These are phyloP conservation scores for Megalonaias nervosa DNA, from an alignment of 1,140 invertebrate genomes.

Conservation along the genomic window DNA sequence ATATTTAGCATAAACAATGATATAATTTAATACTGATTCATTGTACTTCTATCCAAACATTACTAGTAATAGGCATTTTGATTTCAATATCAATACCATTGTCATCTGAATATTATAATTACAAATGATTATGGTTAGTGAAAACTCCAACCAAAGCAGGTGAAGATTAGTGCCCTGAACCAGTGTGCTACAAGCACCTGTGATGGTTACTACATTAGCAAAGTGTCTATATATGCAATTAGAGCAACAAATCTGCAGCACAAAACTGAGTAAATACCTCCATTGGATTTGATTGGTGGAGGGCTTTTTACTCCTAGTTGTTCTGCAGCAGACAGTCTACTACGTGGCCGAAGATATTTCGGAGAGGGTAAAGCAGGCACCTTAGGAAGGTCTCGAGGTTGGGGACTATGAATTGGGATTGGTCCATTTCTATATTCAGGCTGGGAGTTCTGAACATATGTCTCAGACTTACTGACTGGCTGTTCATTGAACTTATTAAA, in stretches of 20 bases:
- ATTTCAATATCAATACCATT: no score
- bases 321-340: conserved; percentile 53
- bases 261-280: conserved; percentile 49
- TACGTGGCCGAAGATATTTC: conserved; percentile 26
- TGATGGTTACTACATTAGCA: no score
- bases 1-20: no score
- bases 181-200: no score
- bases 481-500: conserved; percentile 27
- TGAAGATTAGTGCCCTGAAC: no score
- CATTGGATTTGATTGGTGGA: conserved; percentile 48
- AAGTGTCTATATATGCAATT: no score
- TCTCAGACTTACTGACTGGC: conserved; percentile 27
- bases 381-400: conserved; percentile 21
- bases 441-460: conserved; percentile 6
- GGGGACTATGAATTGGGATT: conserved; percentile 4
- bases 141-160: no score
- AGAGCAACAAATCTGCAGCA: conserved; percentile 3
- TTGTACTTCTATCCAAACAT: no score
- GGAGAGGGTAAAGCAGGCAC: conserved; percentile 3
- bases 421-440: conserved; percentile 20
- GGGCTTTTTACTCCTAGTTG: conserved; percentile 62
- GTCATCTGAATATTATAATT: no score
- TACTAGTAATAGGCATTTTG: no score
- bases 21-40: no score
- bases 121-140: no score